Percentiles rank a stretch among this genome's conserved stretches.
phyloP scores from a whole-genome alignment of 1,140 invertebrate species.

The Metopolophium dirhodum region DNA sequence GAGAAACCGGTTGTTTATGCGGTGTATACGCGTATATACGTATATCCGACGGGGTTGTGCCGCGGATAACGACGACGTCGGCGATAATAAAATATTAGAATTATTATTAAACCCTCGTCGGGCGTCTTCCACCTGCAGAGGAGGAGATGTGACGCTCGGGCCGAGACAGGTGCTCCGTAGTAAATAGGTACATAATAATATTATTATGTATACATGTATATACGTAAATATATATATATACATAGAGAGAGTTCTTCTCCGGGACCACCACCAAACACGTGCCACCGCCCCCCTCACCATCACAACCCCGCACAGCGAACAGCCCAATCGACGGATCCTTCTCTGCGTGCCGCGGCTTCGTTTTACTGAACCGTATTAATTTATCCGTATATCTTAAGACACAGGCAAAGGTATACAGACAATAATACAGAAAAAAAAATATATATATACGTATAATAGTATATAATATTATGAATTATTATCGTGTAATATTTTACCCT shows the following conservation, averaged over 20 bases:
- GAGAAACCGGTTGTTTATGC: slow-evolving; percentile 23
- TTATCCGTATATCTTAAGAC: background rate
- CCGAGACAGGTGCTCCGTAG: slow-evolving; percentile 21
- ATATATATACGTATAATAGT: background rate
- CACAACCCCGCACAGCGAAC: background rate
- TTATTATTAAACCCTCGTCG: slow-evolving; percentile 35
- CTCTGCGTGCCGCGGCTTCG: background rate
- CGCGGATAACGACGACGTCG: background rate
- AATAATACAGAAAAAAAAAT: background rate
- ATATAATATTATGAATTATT: background rate
- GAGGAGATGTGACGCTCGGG: background rate
- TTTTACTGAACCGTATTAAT: background rate
- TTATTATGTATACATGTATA: background rate
- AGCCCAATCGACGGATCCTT: background rate
- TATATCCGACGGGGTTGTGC: background rate
- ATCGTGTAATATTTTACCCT: background rate
- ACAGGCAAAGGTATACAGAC: background rate
- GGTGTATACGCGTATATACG: background rate
- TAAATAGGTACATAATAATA: slow-evolving; percentile 20
- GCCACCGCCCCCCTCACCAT: background rate
- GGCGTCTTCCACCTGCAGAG: background rate
- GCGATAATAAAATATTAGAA: slow-evolving; percentile 4
- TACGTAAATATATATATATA: too few species aligned
- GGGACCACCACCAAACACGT: slow-evolving; percentile 20
- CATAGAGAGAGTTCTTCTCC: background rate